These are phyloP conservation scores for Larimichthys polyactis DNA, from an alignment of 2,113 vertebrate genomes.

Conservation along the genomic window DNA sequence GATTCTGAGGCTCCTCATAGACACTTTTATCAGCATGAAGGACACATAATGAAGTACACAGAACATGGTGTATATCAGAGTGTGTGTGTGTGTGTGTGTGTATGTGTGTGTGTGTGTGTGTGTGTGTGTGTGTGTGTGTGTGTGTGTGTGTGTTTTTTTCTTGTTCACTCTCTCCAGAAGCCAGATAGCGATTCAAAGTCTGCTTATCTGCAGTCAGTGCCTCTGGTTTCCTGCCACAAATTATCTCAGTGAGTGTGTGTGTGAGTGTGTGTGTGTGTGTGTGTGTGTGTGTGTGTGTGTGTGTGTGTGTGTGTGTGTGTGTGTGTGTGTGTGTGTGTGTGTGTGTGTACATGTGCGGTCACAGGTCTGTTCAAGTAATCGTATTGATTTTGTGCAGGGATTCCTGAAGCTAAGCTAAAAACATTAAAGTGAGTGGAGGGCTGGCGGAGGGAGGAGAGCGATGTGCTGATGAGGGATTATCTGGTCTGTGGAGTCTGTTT, in stretches of 20 bases:
- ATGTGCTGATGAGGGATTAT: slow-evolving; percentile 38
- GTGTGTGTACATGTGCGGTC: not conserved
- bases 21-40: slow-evolving; percentile 54
- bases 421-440: slow-evolving; percentile 39
- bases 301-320: slow-evolving; percentile 13
- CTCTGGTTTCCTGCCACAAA: slow-evolving; percentile 7
- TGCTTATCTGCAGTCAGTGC: slow-evolving; percentile 37
- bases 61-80: slow-evolving; percentile 12
- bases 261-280: slow-evolving; percentile 4
- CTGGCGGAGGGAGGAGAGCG: not conserved
- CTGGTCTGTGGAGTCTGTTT: slow-evolving; percentile 1
- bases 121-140: not conserved
- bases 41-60: slow-evolving; percentile 55
- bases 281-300: not conserved
- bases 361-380: slow-evolving; percentile 26
- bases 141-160: slow-evolving; percentile 12
- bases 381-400: slow-evolving; percentile 41
- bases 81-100: slow-evolving; percentile 9
- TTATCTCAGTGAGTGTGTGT: slow-evolving; percentile 3
- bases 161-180: slow-evolving; percentile 13
- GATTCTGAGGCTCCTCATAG: slow-evolving; percentile 39
- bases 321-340: not conserved
- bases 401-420: slow-evolving; percentile 38
- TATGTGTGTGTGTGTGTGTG: not conserved
- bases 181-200: slow-evolving; percentile 38